Percentiles rank a stretch among this genome's conserved stretches.
Conservation (phyloP, 2,797 vertebrate species). For the Remorina albescens region DNA sequence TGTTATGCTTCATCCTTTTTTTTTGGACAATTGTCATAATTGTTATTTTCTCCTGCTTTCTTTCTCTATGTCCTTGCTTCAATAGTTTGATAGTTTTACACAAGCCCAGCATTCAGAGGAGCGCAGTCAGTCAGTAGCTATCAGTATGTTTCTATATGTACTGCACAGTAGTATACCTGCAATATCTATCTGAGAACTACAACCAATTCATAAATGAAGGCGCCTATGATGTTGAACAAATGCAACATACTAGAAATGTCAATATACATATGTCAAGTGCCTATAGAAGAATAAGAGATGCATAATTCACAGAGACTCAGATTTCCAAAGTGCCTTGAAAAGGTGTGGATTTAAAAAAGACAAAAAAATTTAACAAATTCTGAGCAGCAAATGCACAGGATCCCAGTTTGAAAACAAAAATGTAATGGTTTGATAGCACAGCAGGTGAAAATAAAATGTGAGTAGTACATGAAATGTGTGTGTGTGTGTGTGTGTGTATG, state of each 20-base stretch:
- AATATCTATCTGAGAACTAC: constrained; percentile 72
- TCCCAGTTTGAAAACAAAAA: constrained; percentile 43
- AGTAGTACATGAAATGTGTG: constrained; percentile 43
- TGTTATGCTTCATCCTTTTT: constrained; percentile 49
- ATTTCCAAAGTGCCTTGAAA: constrained; percentile 44
- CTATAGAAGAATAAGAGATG: constrained; percentile 63
- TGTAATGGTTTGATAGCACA: constrained; percentile 46
- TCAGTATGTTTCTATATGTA: constrained; percentile 68
- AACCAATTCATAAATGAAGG: constrained; percentile 71
- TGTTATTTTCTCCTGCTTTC: constrained; percentile 17
- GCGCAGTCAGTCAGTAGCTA: constrained; percentile 74
- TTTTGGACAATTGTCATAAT: constrained; percentile 50
- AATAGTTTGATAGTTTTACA: constrained; percentile 49
- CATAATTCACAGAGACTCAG: constrained; percentile 41
- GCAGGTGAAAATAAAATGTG: constrained; percentile 61
- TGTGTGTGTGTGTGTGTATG: constrained; percentile 6
- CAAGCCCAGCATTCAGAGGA: constrained; percentile 69
- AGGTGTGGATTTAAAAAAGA: constrained; percentile 33
- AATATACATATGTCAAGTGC: constrained; percentile 76
- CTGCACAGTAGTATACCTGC: constrained; percentile 71
- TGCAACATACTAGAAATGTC: constrained; percentile 69
- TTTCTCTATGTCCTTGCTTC: constrained; percentile 53
- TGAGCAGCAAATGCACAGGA: constrained; percentile 40
- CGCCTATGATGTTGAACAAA: constrained; percentile 63
- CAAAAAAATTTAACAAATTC: constrained; percentile 43